Percentiles rank a stretch among this genome's conserved stretches.
These are phyloP conservation scores for Salarias fasciatus DNA, from an alignment of 2,797 vertebrate species.

Conservation along the genomic window DNA sequence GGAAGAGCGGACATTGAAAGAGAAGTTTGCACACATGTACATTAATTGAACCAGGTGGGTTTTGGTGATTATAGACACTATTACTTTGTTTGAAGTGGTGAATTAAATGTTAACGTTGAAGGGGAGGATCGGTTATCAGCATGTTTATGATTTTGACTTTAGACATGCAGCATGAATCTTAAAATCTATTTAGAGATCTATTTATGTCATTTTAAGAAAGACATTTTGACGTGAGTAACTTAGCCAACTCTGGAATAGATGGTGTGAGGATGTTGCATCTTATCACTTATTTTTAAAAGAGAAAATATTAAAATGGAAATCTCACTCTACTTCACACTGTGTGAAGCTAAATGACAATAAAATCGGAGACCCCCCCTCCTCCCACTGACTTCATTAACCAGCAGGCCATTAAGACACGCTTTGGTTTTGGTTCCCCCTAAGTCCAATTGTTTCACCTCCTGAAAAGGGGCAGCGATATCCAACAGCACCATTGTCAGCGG, in stretches of 20 bases:
- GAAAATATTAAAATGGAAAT: conserved; percentile 38
- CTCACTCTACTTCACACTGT: conserved; percentile 22
- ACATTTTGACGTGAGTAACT: conserved; percentile 46
- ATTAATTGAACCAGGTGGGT: conserved; percentile 54
- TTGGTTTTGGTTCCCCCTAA: conserved; percentile 28
- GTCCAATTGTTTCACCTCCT: conserved; percentile 54
- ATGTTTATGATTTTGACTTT: conserved; percentile 45
- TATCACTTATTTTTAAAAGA: conserved; percentile 35
- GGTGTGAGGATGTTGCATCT: conserved; percentile 29
- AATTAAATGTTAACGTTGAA: conserved; percentile 51
- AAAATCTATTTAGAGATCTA: conserved; percentile 58
- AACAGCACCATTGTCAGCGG: conserved; percentile 62
- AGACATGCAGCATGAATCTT: conserved; percentile 54
- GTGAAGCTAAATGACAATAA: conserved; percentile 26
- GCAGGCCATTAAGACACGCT: conserved; percentile 49
- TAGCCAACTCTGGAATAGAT: conserved; percentile 39
- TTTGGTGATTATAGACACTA: conserved; percentile 37
- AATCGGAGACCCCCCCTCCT: conserved; percentile 33
- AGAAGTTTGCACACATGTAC: conserved; percentile 37
- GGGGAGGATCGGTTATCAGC: conserved; percentile 40
- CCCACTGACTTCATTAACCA: conserved; percentile 42
- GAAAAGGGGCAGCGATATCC: conserved; percentile 51
- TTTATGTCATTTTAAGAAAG: conserved; percentile 56
- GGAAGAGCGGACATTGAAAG: conserved; percentile 37
- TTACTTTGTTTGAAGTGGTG: conserved; percentile 35